Conservation (phyloP, 2,888 invertebrate species). For the Trichopoda pennipes region DNA sequence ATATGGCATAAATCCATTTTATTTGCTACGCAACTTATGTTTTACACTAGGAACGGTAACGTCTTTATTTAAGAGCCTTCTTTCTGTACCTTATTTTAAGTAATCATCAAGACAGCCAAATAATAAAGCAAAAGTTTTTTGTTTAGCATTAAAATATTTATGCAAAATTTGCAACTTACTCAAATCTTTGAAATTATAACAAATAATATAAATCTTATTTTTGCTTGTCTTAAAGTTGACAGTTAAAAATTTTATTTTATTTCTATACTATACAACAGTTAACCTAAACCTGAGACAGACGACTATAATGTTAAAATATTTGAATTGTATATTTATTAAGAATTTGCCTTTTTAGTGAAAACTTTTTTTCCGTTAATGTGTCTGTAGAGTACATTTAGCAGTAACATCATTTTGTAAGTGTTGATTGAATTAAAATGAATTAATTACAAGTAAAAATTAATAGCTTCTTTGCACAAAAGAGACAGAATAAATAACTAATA, state of each 20-base stretch:
- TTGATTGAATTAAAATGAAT: conserved; percentile 53
- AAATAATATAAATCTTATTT: not conserved
- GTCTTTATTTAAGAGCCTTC: too few species aligned
- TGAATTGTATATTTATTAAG: conserved; percentile 36
- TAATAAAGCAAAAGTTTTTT: too few species aligned
- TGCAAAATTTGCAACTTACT: too few species aligned
- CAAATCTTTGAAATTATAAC: too few species aligned
- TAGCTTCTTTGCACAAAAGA: conserved; percentile 42
- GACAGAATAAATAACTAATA: conserved; percentile 13
- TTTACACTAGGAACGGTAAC: too few species aligned
- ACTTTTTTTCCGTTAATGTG: conserved; percentile 16
- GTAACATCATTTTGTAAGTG: conserved; percentile 26
- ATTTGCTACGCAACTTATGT: too few species aligned
- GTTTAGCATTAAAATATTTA: too few species aligned
- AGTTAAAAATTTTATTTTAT: not conserved
- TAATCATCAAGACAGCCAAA: too few species aligned
- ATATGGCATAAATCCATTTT: too few species aligned
- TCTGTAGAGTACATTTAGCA: not conserved
- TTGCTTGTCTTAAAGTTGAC: not conserved
- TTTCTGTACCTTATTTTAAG: too few species aligned
- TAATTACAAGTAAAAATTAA: conserved; percentile 63
- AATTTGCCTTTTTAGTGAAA: conserved; percentile 56
- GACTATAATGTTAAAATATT: conserved; percentile 11
- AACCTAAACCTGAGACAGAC: conserved; percentile 11
- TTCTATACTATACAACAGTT: not conserved